Conservation (phyloP, 2,888 invertebrate genomes). For the Camponotus fellah region DNA sequence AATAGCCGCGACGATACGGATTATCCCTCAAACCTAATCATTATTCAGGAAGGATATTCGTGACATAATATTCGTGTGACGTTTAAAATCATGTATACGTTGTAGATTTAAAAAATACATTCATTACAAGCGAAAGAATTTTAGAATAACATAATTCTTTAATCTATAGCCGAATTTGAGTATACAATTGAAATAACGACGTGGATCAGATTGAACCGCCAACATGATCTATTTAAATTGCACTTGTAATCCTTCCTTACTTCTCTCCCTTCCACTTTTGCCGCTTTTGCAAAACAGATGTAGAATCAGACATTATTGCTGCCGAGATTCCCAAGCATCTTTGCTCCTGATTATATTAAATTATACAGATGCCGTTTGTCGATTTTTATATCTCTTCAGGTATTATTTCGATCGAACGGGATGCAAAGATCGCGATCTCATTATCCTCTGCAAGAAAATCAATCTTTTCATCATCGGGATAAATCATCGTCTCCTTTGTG, state of each 20-base stretch:
- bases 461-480: slow-evolving; percentile 5
- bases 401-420: slow-evolving; percentile 33
- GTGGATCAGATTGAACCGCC: not conserved
- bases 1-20: not conserved
- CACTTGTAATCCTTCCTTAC: not conserved
- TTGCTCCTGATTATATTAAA: slow-evolving; percentile 37
- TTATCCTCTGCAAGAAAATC: slow-evolving; percentile 53
- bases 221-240: slow-evolving; percentile 10
- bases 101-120: not conserved
- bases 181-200: slow-evolving; percentile 1
- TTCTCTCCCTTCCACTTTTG: not conserved
- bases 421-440: slow-evolving; percentile 60
- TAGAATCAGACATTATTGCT: not conserved
- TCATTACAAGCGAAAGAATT: not conserved
- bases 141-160: not conserved
- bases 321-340: slow-evolving; percentile 12
- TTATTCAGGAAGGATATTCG: not conserved
- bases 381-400: slow-evolving; percentile 24
- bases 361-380: slow-evolving; percentile 33
- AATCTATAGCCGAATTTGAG: not conserved
- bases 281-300: slow-evolving; percentile 38
- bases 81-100: not conserved
- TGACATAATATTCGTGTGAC: not conserved
- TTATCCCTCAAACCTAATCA: slow-evolving; percentile 2
- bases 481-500: slow-evolving; percentile 21